Evolutionary conservation across 2,888 invertebrate species (phyloP).

Genomic region (Trachelus troglodyta): DNA sequence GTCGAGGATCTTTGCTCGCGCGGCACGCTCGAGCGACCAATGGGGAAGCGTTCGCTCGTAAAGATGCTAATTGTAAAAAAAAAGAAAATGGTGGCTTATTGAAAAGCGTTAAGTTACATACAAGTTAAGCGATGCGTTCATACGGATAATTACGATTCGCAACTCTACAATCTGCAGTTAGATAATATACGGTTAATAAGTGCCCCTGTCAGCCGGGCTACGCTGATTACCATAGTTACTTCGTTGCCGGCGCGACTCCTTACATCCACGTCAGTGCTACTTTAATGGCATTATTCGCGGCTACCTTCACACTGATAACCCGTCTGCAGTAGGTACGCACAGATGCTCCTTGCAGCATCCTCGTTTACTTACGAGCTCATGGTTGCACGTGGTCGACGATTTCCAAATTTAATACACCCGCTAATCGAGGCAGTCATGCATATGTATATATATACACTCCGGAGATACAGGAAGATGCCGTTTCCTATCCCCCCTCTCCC

Average conservation of each 20-base stretch:
- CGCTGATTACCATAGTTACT: constrained; percentile 48
- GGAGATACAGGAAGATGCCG: not conserved
- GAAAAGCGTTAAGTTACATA: constrained; percentile 58
- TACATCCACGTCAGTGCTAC: constrained; percentile 27
- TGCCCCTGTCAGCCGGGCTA: constrained; percentile 41
- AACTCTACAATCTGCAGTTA: constrained; percentile 45
- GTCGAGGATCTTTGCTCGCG: constrained; percentile 13
- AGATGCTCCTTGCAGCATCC: not conserved
- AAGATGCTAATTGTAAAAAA: constrained; percentile 53
- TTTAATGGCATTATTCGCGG: constrained; percentile 39
- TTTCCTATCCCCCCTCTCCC: too few relatives aligned
- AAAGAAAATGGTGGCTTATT: constrained; percentile 47
- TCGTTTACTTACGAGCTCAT: not conserved
- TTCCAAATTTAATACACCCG: not conserved
- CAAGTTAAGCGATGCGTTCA: constrained; percentile 45
- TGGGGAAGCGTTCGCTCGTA: constrained; percentile 17
- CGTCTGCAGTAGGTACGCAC: fast-evolving
- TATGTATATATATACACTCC: not conserved
- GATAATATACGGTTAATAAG: constrained; percentile 53
- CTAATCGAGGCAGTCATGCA: too few relatives aligned
- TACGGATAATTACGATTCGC: constrained; percentile 56
- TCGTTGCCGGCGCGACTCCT: constrained; percentile 3
- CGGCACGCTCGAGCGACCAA: constrained; percentile 28
- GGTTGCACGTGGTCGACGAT: not conserved
- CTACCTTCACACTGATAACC: not conserved